Conservation (phyloP, 2,888 invertebrate genomes). For the Acanthosepion esculentum region DNA sequence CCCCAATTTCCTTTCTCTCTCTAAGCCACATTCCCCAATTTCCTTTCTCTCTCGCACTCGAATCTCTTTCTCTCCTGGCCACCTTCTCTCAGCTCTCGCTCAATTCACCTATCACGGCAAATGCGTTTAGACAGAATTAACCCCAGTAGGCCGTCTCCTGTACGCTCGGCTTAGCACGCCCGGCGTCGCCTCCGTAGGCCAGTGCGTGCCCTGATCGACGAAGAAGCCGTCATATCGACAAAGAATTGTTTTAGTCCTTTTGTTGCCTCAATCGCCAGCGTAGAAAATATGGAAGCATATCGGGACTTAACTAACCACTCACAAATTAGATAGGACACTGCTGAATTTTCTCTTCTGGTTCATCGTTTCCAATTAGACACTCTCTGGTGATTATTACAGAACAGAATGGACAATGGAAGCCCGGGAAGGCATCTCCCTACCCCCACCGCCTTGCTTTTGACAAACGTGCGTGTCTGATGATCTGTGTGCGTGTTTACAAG, state of each 20-base stretch:
- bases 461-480: background rate
- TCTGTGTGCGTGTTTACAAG: background rate
- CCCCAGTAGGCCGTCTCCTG: conserved; percentile 4
- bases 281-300: conserved; percentile 7
- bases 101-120: background rate
- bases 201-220: background rate
- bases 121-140: background rate
- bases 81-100: background rate
- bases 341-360: background rate
- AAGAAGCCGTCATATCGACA: background rate
- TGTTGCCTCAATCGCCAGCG: background rate
- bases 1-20: background rate
- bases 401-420: background rate
- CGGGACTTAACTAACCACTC: background rate
- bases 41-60: background rate
- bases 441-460: background rate
- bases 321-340: background rate
- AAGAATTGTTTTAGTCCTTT: background rate
- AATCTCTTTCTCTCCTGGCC: background rate
- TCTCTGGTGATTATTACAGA: background rate
- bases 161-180: background rate
- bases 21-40: background rate
- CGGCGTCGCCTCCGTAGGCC: background rate
- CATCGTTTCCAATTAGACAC: background rate
- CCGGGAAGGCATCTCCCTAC: background rate